phyloP scores from a whole-genome alignment of 2,888 invertebrate species.

The Platerodrilus igneus region DNA sequence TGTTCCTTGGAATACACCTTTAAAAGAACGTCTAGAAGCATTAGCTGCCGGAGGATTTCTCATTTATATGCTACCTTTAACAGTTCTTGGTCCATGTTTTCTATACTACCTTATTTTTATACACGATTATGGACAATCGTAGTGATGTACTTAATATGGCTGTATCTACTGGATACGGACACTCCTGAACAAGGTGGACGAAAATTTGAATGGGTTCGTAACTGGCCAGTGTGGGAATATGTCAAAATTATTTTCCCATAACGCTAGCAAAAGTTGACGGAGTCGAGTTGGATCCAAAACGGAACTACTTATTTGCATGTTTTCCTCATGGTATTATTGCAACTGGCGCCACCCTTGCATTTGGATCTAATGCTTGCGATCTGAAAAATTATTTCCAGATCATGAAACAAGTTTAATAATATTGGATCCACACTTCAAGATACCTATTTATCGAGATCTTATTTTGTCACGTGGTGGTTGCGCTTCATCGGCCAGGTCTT shows the following conservation, averaged over 20 bases:
- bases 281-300: conserved; percentile 69
- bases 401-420: conserved; percentile 51
- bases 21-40: conserved; percentile 79
- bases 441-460: conserved; percentile 70
- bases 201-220: conserved; percentile 50
- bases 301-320: conserved; percentile 80
- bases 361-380: conserved; percentile 63
- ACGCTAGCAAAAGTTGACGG: conserved; percentile 80
- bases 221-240: conserved; percentile 66
- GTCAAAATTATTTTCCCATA: conserved; percentile 81
- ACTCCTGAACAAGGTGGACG: conserved; percentile 55
- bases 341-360: conserved; percentile 72
- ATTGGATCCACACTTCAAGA: conserved; percentile 62
- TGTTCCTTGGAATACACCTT: conserved; percentile 75
- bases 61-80: conserved; percentile 59
- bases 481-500: conserved; percentile 62
- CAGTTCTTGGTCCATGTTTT: conserved; percentile 51
- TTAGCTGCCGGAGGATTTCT: conserved; percentile 71
- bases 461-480: conserved; percentile 53
- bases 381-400: conserved; percentile 50
- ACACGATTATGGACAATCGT: conserved; percentile 54
- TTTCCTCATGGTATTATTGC: conserved; percentile 87
- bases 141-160: conserved; percentile 61
- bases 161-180: conserved; percentile 54
- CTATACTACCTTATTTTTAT: conserved; percentile 57